Percentiles rank a stretch among this genome's conserved stretches.
These are phyloP conservation scores for Psococerastis gibbosa DNA, from an alignment of 2,888 invertebrate species.

Conservation along the genomic window DNA sequence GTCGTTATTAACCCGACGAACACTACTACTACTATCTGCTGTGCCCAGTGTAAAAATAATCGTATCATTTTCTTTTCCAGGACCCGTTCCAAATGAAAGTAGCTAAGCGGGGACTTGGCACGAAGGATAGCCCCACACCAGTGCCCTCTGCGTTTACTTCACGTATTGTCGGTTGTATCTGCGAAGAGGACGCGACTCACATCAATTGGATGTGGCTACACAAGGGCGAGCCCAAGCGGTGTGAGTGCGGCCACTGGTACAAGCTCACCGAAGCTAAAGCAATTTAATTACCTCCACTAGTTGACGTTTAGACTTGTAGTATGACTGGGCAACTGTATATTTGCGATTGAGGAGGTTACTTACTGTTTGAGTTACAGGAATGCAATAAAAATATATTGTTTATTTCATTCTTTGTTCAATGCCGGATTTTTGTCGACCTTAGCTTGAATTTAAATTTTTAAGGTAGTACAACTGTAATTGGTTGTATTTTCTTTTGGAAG, in stretches of 20 bases:
- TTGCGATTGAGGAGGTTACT: too few species aligned
- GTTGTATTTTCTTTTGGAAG: too few species aligned
- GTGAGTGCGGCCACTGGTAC: constrained; percentile 95
- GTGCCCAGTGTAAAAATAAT: too few species aligned
- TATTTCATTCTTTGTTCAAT: too few species aligned
- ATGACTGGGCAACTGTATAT: background rate
- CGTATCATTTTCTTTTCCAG: constrained; percentile 23
- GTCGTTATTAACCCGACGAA: too few species aligned
- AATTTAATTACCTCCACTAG: background rate
- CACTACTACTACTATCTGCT: too few species aligned
- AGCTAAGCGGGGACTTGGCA: constrained; percentile 60
- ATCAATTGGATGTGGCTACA: constrained; percentile 94
- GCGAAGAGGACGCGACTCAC: constrained; percentile 79
- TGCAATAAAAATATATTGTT: too few species aligned
- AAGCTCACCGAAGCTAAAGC: constrained; percentile 34
- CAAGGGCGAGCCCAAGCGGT: constrained; percentile 69
- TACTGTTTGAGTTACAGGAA: too few species aligned
- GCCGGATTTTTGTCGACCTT: too few species aligned
- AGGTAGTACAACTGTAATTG: too few species aligned
- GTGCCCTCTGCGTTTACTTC: constrained; percentile 81
- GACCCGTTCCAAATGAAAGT: constrained; percentile 73
- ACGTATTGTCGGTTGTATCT: constrained; percentile 86
- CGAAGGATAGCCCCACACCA: constrained; percentile 67
- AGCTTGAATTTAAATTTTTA: too few species aligned
- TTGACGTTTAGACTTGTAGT: background rate